Conservation (phyloP, 2,113 vertebrate species). For the Ardeotis arabs region DNA sequence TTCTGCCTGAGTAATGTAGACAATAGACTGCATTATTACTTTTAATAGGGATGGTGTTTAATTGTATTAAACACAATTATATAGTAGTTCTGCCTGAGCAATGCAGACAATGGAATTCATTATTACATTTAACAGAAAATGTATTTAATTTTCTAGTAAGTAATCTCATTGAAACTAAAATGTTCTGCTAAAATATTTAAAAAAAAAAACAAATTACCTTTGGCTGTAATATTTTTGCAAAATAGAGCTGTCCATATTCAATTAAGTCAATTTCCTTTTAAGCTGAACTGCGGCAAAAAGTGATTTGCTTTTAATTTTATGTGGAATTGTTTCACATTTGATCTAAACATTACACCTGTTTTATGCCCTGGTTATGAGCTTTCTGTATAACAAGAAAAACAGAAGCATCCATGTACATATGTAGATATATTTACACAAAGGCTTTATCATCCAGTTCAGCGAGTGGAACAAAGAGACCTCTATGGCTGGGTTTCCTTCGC, state of each 20-base stretch:
- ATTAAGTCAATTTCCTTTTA: conserved; percentile 59
- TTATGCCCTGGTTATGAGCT: not conserved
- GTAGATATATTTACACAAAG: not conserved
- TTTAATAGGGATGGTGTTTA: conserved; percentile 65
- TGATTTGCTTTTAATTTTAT: conserved; percentile 36
- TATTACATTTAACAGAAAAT: conserved; percentile 71
- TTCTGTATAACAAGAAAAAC: not conserved
- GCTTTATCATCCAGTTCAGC: not conserved
- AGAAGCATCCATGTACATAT: not conserved
- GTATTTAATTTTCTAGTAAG: conserved; percentile 76
- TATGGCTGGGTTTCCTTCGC: not conserved
- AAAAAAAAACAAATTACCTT: conserved; percentile 57
- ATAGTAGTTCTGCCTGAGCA: conserved; percentile 61
- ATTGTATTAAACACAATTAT: conserved; percentile 70
- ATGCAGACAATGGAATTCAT: conserved; percentile 65
- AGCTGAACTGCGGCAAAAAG: not conserved
- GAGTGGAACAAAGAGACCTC: not conserved
- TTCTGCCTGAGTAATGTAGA: conserved; percentile 46
- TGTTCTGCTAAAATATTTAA: conserved; percentile 47
- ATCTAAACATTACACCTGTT: not conserved
- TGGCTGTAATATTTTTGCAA: conserved; percentile 46
- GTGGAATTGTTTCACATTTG: not conserved
- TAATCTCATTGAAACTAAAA: conserved; percentile 68
- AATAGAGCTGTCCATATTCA: conserved; percentile 51
- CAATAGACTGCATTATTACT: conserved; percentile 50